Evolutionary conservation across 2,113 vertebrate genomes (phyloP).

Genomic region (Sinocyclocheilus maitianheensis): DNA sequence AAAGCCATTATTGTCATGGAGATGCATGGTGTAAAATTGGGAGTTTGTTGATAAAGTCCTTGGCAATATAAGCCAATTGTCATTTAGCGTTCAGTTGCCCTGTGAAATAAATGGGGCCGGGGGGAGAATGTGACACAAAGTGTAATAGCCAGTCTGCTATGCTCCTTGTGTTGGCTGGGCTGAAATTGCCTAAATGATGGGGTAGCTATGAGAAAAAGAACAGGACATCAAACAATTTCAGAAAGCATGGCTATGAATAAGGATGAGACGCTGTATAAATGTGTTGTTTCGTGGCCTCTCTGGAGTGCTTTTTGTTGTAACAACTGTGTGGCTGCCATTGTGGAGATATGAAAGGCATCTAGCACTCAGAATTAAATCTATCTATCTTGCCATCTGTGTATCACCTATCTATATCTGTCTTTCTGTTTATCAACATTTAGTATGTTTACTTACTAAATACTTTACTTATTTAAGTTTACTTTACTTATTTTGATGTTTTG

Average conservation of each 20-base stretch:
- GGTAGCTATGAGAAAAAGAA: slow-evolving; percentile 26
- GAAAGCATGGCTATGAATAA: slow-evolving; percentile 43
- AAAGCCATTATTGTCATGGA: slow-evolving; percentile 17
- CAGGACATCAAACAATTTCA: slow-evolving; percentile 46
- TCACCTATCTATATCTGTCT: not conserved
- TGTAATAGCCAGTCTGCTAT: slow-evolving; percentile 59
- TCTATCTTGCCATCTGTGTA: not conserved
- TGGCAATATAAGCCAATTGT: slow-evolving; percentile 67
- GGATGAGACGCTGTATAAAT: slow-evolving; percentile 29
- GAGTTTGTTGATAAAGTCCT: slow-evolving; percentile 47
- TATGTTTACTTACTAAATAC: not conserved
- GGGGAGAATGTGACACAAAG: slow-evolving; percentile 63
- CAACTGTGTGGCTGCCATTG: not conserved
- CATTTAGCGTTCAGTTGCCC: slow-evolving; percentile 62
- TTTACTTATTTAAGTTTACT: no score
- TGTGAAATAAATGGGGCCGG: slow-evolving; percentile 60
- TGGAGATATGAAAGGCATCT: not conserved
- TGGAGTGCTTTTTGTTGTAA: not conserved
- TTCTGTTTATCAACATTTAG: not conserved
- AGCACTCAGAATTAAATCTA: not conserved
- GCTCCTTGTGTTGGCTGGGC: slow-evolving; percentile 6
- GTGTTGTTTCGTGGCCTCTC: not conserved
- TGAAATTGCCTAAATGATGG: slow-evolving; percentile 51
- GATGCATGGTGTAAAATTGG: not conserved
- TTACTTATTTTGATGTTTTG: not conserved